Evolutionary conservation across 2,888 invertebrate genomes (phyloP), one percentile per base, ranked within the genome.

Genomic region (Lasioglossum pauxillum): DNA sequence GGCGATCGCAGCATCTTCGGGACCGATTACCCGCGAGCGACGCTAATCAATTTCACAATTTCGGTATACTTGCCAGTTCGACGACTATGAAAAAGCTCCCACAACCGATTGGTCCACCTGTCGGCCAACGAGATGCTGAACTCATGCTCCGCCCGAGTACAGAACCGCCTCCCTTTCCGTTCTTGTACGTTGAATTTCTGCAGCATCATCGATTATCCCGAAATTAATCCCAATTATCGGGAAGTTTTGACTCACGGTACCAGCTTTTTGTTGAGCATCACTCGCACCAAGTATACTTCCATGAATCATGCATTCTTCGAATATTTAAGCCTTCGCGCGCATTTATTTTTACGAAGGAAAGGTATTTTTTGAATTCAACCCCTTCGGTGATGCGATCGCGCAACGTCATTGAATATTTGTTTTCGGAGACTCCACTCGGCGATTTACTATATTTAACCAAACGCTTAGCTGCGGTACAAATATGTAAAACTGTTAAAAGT

Each of bases 31-130:
- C n/a, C 3, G 16, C 1, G 31, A 72, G 57, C 16, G 53, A 64
- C 41, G 27, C 38, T 38, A 76, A n/a, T 57, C 35, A 71, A 35
- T 82, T 76, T 76, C 41, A 67, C 5, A 69, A 82, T 80, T 76
- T n/a, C 38, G 71, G 64, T n/a, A 31, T 27, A 57, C 64, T 31
- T 31, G 49, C 38, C 53, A 31, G 31, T 35, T 44, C 64, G 41
- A 57, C 38, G 41, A 19, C 41, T 35, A 83, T 23, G 83, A 80
- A 83, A 82, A 88, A 86, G 83, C 79, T 35, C 1, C 12, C 64
- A 78, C 10, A 78, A 83, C 77, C 83, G 88, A 91, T 91, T 91
- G 91, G 91, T 87, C 87, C 85, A 79, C 80, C 80, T 90, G 84
- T 89, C 84, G 80, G 71, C 91, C 91, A 91, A 91, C 90, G 82